Percentiles rank a stretch among this genome's conserved stretches.
phyloP scores from a whole-genome alignment of 2,888 invertebrate species.

The Platycheirus rosarum region DNA sequence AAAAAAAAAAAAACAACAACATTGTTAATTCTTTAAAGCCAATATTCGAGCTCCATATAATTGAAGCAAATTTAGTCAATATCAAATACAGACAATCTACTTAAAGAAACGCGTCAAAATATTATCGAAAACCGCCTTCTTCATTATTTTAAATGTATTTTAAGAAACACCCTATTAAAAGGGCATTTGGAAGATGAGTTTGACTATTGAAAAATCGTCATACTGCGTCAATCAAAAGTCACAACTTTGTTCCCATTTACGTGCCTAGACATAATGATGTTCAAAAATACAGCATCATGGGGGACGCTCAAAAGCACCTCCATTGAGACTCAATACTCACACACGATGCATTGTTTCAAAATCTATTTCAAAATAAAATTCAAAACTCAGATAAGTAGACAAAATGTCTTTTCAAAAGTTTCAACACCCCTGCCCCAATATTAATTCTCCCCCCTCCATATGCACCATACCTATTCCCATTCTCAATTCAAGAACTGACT shows the following conservation, averaged over 20 bases:
- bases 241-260: slow-evolving; percentile 6
- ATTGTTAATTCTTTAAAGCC: too few relatives aligned
- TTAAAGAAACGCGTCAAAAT: too few relatives aligned
- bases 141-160: too few relatives aligned
- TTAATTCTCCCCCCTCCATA: neutral
- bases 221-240: too few relatives aligned
- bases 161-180: too few relatives aligned
- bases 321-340: neutral
- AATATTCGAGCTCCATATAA: too few relatives aligned
- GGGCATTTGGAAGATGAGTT: too few relatives aligned
- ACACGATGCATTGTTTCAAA: slow-evolving; percentile 17
- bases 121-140: too few relatives aligned
- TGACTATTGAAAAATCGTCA: too few relatives aligned
- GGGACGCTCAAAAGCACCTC: neutral
- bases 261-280: slow-evolving; percentile 17
- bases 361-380: slow-evolving; percentile 2
- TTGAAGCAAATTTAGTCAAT: too few relatives aligned
- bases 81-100: too few relatives aligned
- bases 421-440: slow-evolving; percentile 9
- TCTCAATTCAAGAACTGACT: neutral
- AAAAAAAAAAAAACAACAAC: too few relatives aligned
- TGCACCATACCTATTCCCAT: neutral
- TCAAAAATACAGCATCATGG: neutral
- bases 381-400: slow-evolving; percentile 15
- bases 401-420: slow-evolving; percentile 27